A percentile compares a stretch with the other conserved stretches of the same genome.
Evolutionary conservation across 2,113 vertebrate genomes (phyloP).

Genomic region (Lepidiolamprologus cunningtoni): DNA sequence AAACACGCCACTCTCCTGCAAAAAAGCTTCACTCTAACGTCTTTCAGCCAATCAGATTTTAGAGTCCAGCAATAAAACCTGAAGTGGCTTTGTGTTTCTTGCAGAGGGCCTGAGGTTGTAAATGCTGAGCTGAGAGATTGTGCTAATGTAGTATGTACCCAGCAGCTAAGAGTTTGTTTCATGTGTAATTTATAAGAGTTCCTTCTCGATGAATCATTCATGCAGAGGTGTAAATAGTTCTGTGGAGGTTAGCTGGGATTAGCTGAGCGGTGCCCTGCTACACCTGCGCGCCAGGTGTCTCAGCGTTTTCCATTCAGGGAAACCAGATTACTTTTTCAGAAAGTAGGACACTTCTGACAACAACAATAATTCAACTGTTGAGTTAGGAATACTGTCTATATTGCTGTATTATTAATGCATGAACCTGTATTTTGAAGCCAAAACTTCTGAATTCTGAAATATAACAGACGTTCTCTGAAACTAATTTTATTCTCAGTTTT

Average conservation of each 20-base stretch:
- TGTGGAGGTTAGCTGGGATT: conserved; percentile 2
- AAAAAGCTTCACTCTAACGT: not conserved
- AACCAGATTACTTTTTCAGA: not conserved
- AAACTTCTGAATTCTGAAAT: not conserved
- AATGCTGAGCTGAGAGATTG: not conserved
- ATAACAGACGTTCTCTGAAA: not conserved
- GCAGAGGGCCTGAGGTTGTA: not conserved
- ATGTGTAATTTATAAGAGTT: conserved; percentile 25
- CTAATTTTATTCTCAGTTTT: not conserved
- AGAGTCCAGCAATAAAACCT: not conserved
- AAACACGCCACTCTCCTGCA: not conserved
- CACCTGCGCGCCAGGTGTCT: conserved; percentile 7
- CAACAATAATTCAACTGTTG: not conserved
- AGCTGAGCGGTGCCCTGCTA: not conserved
- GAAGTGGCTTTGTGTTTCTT: not conserved
- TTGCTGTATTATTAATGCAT: not conserved
- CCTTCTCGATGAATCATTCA: conserved; percentile 15
- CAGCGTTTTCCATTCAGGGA: not conserved
- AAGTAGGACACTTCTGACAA: not conserved
- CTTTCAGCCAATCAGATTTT: not conserved
- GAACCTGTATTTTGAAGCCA: not conserved
- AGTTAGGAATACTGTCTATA: not conserved
- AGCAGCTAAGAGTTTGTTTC: not conserved
- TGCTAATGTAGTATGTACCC: not conserved
- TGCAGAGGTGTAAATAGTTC: conserved; percentile 12